phyloP scores from a whole-genome alignment of 2,797 vertebrate genomes.

The Mormyrops attenuatus region DNA sequence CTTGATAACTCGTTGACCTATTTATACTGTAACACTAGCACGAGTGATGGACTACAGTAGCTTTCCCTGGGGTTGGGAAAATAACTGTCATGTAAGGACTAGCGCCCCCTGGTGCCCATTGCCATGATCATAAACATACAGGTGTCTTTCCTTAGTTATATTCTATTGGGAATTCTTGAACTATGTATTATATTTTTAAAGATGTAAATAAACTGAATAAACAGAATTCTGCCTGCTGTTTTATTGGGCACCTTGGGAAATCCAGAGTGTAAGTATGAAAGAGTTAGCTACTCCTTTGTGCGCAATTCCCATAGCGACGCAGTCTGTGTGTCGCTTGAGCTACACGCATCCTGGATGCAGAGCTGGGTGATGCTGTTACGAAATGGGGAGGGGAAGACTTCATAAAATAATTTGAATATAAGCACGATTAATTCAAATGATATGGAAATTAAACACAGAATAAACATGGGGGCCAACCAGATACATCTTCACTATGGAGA shows the following conservation, averaged over 20 bases:
- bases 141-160: neutral
- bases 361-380: neutral
- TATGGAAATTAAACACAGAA: neutral
- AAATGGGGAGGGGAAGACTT: neutral
- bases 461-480: neutral
- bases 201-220: slow-evolving; percentile 4
- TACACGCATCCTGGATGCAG: neutral
- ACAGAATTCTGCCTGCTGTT: neutral
- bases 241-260: neutral
- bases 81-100: neutral
- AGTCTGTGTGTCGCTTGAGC: neutral
- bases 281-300: neutral
- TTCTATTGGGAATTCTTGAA: neutral
- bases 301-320: neutral
- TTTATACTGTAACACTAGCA: neutral
- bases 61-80: neutral
- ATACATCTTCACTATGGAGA: neutral
- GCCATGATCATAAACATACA: neutral
- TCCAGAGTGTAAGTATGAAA: neutral
- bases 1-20: neutral
- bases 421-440: neutral
- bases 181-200: neutral
- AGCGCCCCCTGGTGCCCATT: neutral
- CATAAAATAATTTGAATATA: no score
- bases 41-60: neutral